phyloP scores from a whole-genome alignment of 1,140 invertebrate genomes.

The Lasioglossum baleicum region DNA sequence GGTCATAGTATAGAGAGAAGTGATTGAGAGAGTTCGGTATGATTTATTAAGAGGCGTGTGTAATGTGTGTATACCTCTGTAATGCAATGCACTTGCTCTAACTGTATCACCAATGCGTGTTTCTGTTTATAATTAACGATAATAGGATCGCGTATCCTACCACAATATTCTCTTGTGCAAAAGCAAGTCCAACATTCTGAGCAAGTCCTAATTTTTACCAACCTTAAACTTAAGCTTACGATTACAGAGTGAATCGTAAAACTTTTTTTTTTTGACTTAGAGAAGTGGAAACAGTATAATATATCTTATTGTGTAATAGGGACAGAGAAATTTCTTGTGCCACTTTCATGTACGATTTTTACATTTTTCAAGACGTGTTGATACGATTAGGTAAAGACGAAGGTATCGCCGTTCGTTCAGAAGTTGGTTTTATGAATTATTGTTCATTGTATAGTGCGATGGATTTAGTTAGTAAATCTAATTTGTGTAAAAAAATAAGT shows the following conservation, averaged over 20 bases:
- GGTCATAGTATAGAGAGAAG: constrained; percentile 77
- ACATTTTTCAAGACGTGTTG: constrained; percentile 35
- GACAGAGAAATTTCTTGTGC: constrained; percentile 40
- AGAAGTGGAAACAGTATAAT: constrained; percentile 5
- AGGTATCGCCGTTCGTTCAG: constrained; percentile 28
- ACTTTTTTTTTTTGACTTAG: constrained; percentile 7
- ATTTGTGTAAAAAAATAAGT: constrained; percentile 64
- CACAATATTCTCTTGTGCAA: constrained; percentile 8
- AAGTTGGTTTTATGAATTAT: constrained; percentile 31
- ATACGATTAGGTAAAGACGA: background rate
- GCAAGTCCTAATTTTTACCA: constrained; percentile 19
- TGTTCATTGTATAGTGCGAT: constrained; percentile 25
- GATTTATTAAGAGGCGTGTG: constrained; percentile 46
- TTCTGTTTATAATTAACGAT: constrained; percentile 33
- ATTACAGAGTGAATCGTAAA: constrained; percentile 24
- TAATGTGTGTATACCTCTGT: constrained; percentile 51
- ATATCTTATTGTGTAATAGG: constrained; percentile 21
- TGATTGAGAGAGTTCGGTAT: constrained; percentile 67
- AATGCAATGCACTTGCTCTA: constrained; percentile 47
- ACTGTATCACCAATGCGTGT: constrained; percentile 41
- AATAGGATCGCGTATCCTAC: constrained; percentile 33
- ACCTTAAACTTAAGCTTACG: constrained; percentile 7
- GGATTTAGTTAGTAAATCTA: constrained; percentile 30
- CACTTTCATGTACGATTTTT: constrained; percentile 37
- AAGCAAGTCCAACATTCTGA: background rate